Conservation (phyloP, 2,797 vertebrate genomes). For the Sandelia bainsii region DNA sequence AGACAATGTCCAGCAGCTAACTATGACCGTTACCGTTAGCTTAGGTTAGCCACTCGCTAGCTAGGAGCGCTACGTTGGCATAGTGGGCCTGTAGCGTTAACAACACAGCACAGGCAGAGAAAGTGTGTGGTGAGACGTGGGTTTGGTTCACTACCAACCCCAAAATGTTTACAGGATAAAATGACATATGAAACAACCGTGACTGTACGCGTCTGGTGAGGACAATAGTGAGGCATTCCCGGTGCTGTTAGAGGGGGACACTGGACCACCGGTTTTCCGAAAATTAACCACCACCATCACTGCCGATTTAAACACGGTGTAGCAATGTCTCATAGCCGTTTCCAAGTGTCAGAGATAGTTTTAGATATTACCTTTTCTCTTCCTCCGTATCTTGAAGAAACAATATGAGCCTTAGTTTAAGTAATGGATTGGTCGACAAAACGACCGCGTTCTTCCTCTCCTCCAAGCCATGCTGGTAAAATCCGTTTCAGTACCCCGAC, state of each 20-base stretch:
- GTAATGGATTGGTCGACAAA: constrained; percentile 47
- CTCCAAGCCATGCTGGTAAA: constrained; percentile 69
- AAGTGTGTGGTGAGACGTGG: neutral
- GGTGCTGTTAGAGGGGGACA: neutral
- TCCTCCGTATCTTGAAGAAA: constrained; percentile 26
- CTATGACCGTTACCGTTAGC: constrained; percentile 46
- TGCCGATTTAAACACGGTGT: constrained; percentile 21
- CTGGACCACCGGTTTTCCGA: constrained; percentile 10
- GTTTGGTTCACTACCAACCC: neutral
- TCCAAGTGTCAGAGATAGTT: neutral
- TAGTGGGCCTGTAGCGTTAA: constrained; percentile 20
- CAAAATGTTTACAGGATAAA: neutral
- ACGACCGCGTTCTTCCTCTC: constrained; percentile 49
- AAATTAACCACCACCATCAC: constrained; percentile 4
- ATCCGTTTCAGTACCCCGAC: constrained; percentile 47
- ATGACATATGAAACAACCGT: neutral
- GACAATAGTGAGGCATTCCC: constrained; percentile 23
- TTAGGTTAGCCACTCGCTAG: constrained; percentile 56
- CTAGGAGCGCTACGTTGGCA: constrained; percentile 76
- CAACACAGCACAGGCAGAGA: constrained; percentile 29
- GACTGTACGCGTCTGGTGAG: neutral
- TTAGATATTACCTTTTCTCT: constrained; percentile 61
- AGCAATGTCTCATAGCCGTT: neutral
- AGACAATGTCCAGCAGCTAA: neutral
- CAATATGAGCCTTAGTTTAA: constrained; percentile 35